Evolutionary conservation across 2,888 invertebrate species (phyloP).

Genomic region (Lepidonotus clava): DNA sequence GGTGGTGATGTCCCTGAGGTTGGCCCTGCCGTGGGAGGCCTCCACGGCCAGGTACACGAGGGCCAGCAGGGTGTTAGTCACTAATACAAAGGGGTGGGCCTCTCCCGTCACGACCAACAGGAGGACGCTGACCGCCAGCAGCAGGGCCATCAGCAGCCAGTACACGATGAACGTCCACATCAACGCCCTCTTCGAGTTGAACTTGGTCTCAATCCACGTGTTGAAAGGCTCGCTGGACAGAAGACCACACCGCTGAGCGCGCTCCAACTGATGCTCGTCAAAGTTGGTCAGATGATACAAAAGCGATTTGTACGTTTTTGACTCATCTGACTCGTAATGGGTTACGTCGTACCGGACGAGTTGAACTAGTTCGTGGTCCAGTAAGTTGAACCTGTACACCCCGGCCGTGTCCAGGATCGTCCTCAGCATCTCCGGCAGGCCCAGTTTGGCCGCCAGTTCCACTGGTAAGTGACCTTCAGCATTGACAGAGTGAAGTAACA

Average conservation of each 20-base stretch:
- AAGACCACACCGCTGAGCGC: conserved; percentile 19
- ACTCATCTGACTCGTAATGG: conserved; percentile 17
- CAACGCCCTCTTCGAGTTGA: background rate
- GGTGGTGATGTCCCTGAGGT: background rate
- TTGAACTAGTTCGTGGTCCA: conserved; percentile 19
- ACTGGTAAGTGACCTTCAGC: background rate
- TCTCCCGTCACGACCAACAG: background rate
- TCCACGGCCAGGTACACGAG: conserved; percentile 14
- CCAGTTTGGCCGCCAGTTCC: conserved; percentile 29
- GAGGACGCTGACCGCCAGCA: background rate
- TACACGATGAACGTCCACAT: conserved; percentile 32
- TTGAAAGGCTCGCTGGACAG: conserved; percentile 30
- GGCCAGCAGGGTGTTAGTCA: background rate
- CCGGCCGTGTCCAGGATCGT: conserved; percentile 15
- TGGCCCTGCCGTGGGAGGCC: conserved; percentile 14
- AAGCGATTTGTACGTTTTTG: conserved; percentile 15
- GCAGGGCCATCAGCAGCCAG: background rate
- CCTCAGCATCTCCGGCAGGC: conserved; percentile 27
- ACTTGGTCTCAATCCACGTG: conserved; percentile 34
- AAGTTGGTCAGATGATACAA: conserved; percentile 36
- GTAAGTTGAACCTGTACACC: conserved; percentile 22
- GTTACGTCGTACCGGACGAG: conserved; percentile 32
- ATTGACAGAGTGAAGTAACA: background rate
- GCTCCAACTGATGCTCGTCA: conserved; percentile 13
- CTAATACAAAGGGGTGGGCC: background rate